phyloP scores from a whole-genome alignment of 2,888 invertebrate genomes.

The Enchytraeus crypticus region DNA sequence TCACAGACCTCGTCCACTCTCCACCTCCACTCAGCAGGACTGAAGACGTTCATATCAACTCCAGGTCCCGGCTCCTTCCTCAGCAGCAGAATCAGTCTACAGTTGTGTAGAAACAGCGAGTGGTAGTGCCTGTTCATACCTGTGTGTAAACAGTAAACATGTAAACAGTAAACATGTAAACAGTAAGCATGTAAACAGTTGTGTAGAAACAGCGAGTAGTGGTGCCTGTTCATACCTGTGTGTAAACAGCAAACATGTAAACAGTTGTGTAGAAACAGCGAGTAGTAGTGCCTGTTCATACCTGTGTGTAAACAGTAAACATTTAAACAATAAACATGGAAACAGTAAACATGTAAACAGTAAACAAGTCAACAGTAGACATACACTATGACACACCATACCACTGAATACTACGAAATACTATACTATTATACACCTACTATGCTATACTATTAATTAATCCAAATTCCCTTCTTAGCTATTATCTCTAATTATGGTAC shows the following conservation, averaged over 20 bases:
- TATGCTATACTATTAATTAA: not conserved
- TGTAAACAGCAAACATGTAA: no score
- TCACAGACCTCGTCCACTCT: constrained; percentile 86
- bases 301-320: constrained; percentile 54
- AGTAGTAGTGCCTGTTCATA: constrained; percentile 98
- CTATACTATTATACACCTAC: no score
- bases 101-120: constrained; percentile 91
- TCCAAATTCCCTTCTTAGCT: not conserved
- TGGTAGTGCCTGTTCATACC: constrained; percentile 99
- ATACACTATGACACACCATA: no score
- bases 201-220: constrained; percentile 90
- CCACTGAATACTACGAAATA: no score
- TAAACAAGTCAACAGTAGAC: no score
- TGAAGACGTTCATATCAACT: constrained; percentile 50
- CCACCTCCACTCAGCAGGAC: constrained; percentile 98
- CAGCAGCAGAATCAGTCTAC: constrained; percentile 83
- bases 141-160: no score
- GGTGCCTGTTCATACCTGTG: constrained; percentile 98
- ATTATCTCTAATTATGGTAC: no score
- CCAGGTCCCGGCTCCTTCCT: constrained; percentile 61
- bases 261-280: constrained; percentile 91
- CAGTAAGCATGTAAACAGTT: no score
- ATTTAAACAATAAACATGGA: not conserved
- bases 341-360: no score
- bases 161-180: no score